Base-by-base conservation (phyloP, 1,140 invertebrate species). In the Procambarus virginalis region DNA sequence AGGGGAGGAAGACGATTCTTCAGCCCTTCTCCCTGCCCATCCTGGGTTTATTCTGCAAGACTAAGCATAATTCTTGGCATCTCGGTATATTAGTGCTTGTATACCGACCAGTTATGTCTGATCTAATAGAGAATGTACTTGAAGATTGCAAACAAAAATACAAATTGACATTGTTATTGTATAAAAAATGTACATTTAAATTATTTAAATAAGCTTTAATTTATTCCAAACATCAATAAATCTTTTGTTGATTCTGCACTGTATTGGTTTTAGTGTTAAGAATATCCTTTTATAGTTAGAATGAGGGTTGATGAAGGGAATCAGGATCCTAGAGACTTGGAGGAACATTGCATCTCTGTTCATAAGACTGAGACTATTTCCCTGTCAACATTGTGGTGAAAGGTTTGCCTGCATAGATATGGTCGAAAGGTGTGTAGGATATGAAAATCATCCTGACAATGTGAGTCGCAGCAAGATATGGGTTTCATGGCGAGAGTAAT, bases 321-420 rank as follows among this genome's bases (percentile, higher is more conserved):
- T 60, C 68, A 87, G 9, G 64, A 84, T 14, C 82, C 88, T 10
- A 81, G 55, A 64, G 82, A 83, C 22, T 34, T 92, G 20, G 91
- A 92, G 34, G 78, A 92, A 90, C 91, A 92, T 45, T 87, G 84
- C 48, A 46, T 55, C 4, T 86, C 77, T 70, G 84, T 84, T 0
- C 91, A 92, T 77, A 55, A 87, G 14, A 49, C 58, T 14, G 79
- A 86, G 48, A 45, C 81, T 77, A 46, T 73, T 84, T 55, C 79
- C 49, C 8, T 92, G 91, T 77, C 83, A 87, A 9, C 84, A 86
- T 55, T 92, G 92, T 68, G 92, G 92, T 22, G 90, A 91, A 60
- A 89, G 77, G 51, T 92, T 92, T 91, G 86, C 88, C 46, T 89
- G 89, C 22, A n/a, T 82, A 17, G 76, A 85, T 4, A 92, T 92